Conservation (phyloP, 2,888 invertebrate species). For the Amphipoea lucens region DNA sequence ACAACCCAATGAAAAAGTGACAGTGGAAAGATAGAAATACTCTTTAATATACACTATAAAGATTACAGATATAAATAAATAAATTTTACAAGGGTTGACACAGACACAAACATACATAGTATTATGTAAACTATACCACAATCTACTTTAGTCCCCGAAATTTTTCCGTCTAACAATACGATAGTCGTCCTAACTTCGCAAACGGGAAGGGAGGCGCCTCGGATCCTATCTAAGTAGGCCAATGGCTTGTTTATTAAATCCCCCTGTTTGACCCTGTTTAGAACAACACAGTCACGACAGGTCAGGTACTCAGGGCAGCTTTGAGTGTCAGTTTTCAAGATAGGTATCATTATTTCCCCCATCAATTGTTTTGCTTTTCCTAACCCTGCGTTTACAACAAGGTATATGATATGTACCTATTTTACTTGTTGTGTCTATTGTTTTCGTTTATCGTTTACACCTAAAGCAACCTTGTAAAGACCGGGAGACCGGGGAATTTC, state of each 20-base stretch:
- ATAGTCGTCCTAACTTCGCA: conserved; percentile 56
- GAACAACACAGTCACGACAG: conserved; percentile 62
- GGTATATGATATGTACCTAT: neutral
- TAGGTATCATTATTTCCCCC: conserved; percentile 19
- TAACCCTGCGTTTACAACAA: neutral
- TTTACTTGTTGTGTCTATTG: neutral
- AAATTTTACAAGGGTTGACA: neutral
- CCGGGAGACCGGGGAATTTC: neutral
- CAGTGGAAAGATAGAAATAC: neutral
- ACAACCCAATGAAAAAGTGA: neutral
- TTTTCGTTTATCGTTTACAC: neutral
- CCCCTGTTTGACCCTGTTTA: conserved; percentile 72
- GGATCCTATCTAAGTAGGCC: conserved; percentile 77
- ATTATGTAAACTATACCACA: conserved; percentile 6
- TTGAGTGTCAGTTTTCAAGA: conserved; percentile 39
- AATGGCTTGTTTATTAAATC: conserved; percentile 75
- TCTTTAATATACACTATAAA: neutral
- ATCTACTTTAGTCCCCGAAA: neutral
- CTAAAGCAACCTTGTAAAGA: neutral
- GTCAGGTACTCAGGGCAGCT: conserved; percentile 48
- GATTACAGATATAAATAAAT: neutral
- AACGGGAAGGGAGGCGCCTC: conserved; percentile 72
- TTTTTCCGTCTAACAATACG: conserved; percentile 39
- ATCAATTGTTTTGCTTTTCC: conserved; percentile 15
- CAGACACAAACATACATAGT: neutral